These are phyloP conservation scores for Stratiomys singularior DNA, from an alignment of 2,888 invertebrate genomes.

Conservation along the genomic window DNA sequence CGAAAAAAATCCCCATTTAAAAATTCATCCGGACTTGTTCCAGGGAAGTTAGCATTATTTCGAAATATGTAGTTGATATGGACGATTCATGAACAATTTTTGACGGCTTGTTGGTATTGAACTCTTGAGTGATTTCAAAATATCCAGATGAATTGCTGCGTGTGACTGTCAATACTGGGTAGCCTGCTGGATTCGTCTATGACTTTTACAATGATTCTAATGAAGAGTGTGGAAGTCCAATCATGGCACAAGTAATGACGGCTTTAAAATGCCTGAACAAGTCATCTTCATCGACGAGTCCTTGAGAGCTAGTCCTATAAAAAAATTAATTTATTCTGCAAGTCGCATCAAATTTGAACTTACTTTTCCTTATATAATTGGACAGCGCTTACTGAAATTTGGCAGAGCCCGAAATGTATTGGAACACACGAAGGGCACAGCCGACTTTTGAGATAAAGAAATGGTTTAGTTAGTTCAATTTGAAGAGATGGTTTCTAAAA, in stretches of 20 bases:
- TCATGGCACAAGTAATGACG: slow-evolving; percentile 56
- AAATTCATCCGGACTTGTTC: slow-evolving; percentile 58
- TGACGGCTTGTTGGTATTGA: not conserved
- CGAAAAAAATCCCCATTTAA: slow-evolving; percentile 54
- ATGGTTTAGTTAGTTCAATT: slow-evolving; percentile 62
- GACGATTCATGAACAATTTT: slow-evolving; percentile 58
- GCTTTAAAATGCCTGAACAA: slow-evolving; percentile 47
- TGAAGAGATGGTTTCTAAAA: too few species aligned
- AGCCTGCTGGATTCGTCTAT: slow-evolving; percentile 73
- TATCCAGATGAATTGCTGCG: slow-evolving; percentile 66
- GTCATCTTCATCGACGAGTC: slow-evolving; percentile 55
- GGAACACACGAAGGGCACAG: slow-evolving; percentile 72
- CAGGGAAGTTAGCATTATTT: slow-evolving; percentile 56
- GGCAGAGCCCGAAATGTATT: slow-evolving; percentile 64
- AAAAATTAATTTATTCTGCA: not conserved
- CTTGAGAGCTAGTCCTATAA: slow-evolving; percentile 23
- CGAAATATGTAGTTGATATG: slow-evolving; percentile 57
- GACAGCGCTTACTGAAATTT: slow-evolving; percentile 10
- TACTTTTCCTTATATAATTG: slow-evolving; percentile 15
- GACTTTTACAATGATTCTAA: slow-evolving; percentile 71
- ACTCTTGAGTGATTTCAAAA: slow-evolving; percentile 68
- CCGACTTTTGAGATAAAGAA: slow-evolving; percentile 71
- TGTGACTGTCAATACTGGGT: slow-evolving; percentile 69
- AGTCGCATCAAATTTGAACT: not conserved
- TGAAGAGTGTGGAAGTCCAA: slow-evolving; percentile 40